Evolutionary conservation across 2,113 vertebrate genomes (phyloP).

Genomic region (Saguinus midas): DNA sequence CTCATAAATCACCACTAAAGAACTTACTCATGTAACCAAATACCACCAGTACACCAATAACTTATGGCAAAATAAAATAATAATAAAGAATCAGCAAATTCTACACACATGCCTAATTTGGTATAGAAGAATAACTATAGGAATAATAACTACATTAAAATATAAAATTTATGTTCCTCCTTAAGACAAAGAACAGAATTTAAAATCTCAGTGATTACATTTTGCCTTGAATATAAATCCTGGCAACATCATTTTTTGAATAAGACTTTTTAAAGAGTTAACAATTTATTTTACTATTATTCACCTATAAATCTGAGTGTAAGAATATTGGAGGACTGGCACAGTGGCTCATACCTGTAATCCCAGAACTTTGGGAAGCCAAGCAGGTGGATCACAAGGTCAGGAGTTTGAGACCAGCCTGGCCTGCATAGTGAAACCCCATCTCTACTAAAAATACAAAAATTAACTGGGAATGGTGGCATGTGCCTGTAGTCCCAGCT

Average conservation of each 20-base stretch:
- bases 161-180: background rate
- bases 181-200: background rate
- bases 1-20: too few relatives aligned
- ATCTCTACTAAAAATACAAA: too few relatives aligned
- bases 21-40: too few relatives aligned
- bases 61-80: too few relatives aligned
- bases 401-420: too few relatives aligned
- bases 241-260: background rate
- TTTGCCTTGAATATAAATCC: background rate
- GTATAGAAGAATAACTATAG: constrained; percentile 37
- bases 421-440: too few relatives aligned
- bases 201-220: background rate
- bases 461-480: too few relatives aligned
- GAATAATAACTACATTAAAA: constrained; percentile 11
- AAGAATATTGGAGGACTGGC: background rate
- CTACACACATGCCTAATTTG: constrained; percentile 3
- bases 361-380: too few relatives aligned
- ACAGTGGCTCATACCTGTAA: too few relatives aligned
- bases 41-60: too few relatives aligned
- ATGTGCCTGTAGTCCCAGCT: too few relatives aligned
- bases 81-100: constrained; percentile 52
- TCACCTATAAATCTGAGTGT: background rate
- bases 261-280: background rate
- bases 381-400: too few relatives aligned
- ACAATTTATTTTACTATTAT: background rate